phyloP scores from a whole-genome alignment of 2,113 vertebrate species.

The Chaetodon auriga region DNA sequence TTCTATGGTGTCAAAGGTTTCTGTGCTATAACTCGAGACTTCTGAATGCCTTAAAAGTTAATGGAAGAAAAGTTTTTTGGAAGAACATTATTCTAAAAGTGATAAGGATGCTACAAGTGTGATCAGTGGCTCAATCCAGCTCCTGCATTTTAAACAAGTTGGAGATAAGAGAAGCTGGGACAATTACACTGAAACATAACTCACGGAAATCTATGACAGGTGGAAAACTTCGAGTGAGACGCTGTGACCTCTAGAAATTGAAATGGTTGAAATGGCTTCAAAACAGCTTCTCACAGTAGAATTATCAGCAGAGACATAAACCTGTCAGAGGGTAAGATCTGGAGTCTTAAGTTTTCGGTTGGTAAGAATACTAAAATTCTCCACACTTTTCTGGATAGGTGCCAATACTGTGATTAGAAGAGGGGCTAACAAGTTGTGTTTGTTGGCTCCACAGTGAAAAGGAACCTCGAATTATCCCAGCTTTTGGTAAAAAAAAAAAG shows the following conservation, averaged over 20 bases:
- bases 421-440: conserved; percentile 14
- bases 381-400: conserved; percentile 16
- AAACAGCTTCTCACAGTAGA: conserved; percentile 33
- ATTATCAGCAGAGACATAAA: conserved; percentile 38
- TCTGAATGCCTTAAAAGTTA: conserved; percentile 12
- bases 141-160: conserved; percentile 38
- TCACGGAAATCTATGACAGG: conserved; percentile 34
- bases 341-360: conserved; percentile 28
- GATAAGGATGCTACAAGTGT: conserved; percentile 36
- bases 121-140: conserved; percentile 14
- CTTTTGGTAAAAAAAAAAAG: conserved; percentile 7
- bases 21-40: neutral
- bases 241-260: conserved; percentile 37
- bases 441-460: neutral
- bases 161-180: conserved; percentile 25
- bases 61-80: neutral
- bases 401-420: conserved; percentile 30
- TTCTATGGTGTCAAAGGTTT: neutral
- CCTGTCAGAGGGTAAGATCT: conserved; percentile 43
- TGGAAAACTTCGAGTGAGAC: neutral
- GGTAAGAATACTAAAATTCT: conserved; percentile 24
- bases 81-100: conserved; percentile 30
- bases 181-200: conserved; percentile 8
- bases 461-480: neutral
- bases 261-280: conserved; percentile 41